Evolutionary conservation across 1,140 invertebrate species (phyloP).

Genomic region (Papilio polyxenes): DNA sequence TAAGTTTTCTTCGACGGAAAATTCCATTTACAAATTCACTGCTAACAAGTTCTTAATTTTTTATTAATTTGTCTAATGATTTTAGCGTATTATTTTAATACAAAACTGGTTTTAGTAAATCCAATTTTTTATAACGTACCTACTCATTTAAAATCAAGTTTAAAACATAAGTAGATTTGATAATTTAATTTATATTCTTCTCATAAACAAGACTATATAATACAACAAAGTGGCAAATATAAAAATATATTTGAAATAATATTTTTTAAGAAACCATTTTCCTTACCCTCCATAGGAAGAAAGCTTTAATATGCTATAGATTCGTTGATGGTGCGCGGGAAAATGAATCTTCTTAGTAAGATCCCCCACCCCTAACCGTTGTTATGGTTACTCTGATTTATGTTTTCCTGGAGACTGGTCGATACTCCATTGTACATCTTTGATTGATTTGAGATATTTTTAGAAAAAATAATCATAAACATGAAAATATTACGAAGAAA

Average conservation of each 20-base stretch:
- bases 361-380: conserved; percentile 59
- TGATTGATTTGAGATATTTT: conserved; percentile 35
- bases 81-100: no score
- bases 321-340: conserved; percentile 59
- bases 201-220: no score
- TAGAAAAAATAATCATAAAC: background rate
- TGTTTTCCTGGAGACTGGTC: conserved; percentile 59
- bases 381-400: conserved; percentile 69
- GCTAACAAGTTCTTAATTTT: background rate
- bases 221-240: no score
- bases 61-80: background rate
- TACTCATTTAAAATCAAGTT: no score
- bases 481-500: background rate
- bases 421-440: conserved; percentile 28
- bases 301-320: conserved; percentile 59
- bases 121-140: no score
- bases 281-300: conserved; percentile 43
- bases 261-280: no score
- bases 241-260: no score
- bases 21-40: background rate
- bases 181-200: no score
- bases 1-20: background rate
- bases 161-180: no score
- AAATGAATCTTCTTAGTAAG: conserved; percentile 50
- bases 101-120: no score